These are phyloP conservation scores for Sitta carolinensis DNA, from an alignment of 2,797 vertebrate species.

Conservation along the genomic window DNA sequence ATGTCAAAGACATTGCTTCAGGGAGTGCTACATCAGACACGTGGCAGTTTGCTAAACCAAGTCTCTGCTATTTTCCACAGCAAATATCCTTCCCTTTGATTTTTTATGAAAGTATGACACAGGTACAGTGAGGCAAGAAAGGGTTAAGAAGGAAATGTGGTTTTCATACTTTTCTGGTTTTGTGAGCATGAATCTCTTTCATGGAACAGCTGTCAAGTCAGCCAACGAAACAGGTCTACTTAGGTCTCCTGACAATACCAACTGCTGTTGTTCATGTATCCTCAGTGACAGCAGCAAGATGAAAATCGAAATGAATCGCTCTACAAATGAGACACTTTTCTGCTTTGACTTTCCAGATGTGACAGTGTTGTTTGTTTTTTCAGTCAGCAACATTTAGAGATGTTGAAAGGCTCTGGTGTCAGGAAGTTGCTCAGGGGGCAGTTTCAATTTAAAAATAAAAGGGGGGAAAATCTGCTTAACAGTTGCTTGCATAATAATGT, in stretches of 20 bases:
- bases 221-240: constrained; percentile 38
- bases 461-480: not conserved
- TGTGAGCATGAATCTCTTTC: constrained; percentile 59
- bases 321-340: constrained; percentile 70
- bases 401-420: not conserved
- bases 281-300: constrained; percentile 68
- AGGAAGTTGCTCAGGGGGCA: constrained; percentile 8
- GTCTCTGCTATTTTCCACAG: not conserved
- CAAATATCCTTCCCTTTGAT: not conserved
- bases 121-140: not conserved
- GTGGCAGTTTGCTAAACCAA: not conserved
- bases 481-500: not conserved
- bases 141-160: constrained; percentile 15
- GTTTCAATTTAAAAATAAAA: not conserved
- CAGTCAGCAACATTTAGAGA: constrained; percentile 24
- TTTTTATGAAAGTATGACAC: not conserved
- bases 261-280: constrained; percentile 62
- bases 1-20: not conserved
- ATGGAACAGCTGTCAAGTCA: constrained; percentile 67
- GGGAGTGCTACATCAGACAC: not conserved
- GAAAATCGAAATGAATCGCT: constrained; percentile 68
- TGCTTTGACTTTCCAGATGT: constrained; percentile 63
- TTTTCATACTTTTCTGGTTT: constrained; percentile 41
- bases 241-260: constrained; percentile 62
- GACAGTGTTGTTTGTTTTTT: constrained; percentile 56